These are phyloP conservation scores for Epinotia bilunana DNA, from an alignment of 2,888 invertebrate species.

Conservation along the genomic window DNA sequence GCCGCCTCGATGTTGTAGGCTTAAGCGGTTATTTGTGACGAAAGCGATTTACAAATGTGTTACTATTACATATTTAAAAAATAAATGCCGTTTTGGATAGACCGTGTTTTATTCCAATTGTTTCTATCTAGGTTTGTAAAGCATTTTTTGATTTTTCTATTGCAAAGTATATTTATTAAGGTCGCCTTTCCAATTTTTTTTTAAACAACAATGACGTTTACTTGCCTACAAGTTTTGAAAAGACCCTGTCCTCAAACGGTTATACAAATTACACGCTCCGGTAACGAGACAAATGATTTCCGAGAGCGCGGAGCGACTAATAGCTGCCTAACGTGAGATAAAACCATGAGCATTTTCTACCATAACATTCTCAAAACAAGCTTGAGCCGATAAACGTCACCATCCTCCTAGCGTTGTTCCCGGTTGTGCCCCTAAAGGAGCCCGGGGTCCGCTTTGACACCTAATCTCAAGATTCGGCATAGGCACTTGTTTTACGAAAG, in stretches of 20 bases:
- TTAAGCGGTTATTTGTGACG: slow-evolving; percentile 58
- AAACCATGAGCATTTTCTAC: slow-evolving; percentile 4
- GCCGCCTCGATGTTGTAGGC: slow-evolving; percentile 59
- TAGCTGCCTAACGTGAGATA: slow-evolving; percentile 33
- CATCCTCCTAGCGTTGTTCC: no score
- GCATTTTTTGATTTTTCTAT: neutral
- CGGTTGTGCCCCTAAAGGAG: no score
- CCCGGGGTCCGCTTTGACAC: no score
- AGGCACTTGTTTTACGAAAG: no score
- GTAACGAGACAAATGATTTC: slow-evolving; percentile 18
- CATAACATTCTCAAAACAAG: neutral
- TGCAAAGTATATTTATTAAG: neutral
- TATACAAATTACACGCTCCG: slow-evolving; percentile 32
- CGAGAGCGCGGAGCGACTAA: slow-evolving; percentile 50
- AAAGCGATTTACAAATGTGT: slow-evolving; percentile 67
- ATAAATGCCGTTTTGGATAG: slow-evolving; percentile 70
- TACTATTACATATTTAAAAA: slow-evolving; percentile 66
- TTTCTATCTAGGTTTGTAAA: neutral
- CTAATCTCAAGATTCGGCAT: no score
- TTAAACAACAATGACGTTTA: neutral
- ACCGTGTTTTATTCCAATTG: slow-evolving; percentile 35
- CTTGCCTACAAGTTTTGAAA: neutral
- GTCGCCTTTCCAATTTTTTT: neutral
- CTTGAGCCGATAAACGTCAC: no score
- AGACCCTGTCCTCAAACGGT: slow-evolving; percentile 2